Percentiles rank a stretch among this genome's conserved stretches.
These are phyloP conservation scores for Plemyria rubiginata DNA, from an alignment of 2,888 invertebrate genomes.

Conservation along the genomic window DNA sequence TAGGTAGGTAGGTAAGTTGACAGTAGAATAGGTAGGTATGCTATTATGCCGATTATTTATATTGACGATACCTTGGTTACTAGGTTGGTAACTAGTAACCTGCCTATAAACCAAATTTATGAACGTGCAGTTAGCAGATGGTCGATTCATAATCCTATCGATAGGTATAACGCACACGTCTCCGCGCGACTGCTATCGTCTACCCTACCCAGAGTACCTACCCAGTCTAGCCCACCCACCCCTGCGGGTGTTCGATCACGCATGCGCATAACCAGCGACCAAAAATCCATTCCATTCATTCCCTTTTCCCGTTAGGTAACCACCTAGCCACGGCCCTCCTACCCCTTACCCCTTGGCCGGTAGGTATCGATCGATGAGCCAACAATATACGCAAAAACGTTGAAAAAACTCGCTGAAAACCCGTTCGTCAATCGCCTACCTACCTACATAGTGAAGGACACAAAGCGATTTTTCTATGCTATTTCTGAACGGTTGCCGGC, in stretches of 20 bases:
- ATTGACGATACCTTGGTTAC: too few relatives aligned
- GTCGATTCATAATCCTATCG: neutral
- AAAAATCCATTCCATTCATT: conserved; percentile 62
- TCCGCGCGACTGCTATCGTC: neutral
- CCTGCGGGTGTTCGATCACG: conserved; percentile 42
- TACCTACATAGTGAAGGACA: conserved; percentile 42
- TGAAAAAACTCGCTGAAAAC: conserved; percentile 37
- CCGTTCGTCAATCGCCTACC: conserved; percentile 42
- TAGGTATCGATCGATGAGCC: conserved; percentile 38
- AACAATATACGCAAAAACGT: conserved; percentile 34
- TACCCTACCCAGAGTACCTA: conserved; percentile 13
- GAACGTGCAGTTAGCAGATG: too few relatives aligned
- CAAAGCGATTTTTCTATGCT: conserved; percentile 59
- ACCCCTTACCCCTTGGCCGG: conserved; percentile 28
- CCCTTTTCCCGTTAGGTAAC: conserved; percentile 53
- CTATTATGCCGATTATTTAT: too few relatives aligned
- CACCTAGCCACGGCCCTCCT: conserved; percentile 43
- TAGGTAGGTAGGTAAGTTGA: too few relatives aligned
- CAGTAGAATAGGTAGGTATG: too few relatives aligned
- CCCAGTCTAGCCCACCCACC: conserved; percentile 14
- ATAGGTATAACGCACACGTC: conserved; percentile 9
- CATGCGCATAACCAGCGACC: conserved; percentile 54
- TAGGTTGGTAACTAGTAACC: too few relatives aligned
- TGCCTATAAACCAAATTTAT: too few relatives aligned
- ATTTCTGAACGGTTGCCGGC: conserved; percentile 57